Conservation (phyloP, 2,888 invertebrate species). For the Hylaea fasciaria region DNA sequence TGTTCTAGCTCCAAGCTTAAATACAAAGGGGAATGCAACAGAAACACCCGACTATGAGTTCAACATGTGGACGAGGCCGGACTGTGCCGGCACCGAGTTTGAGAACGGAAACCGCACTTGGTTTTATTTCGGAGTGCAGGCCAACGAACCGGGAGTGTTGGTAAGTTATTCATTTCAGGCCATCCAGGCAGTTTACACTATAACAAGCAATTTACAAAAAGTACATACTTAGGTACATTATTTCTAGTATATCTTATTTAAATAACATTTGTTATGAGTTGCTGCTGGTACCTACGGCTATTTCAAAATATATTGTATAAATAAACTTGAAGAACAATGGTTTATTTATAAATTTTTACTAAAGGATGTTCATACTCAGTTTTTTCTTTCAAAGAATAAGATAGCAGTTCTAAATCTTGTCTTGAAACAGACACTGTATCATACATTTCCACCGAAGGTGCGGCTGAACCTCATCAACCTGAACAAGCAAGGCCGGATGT, state of each 20-base stretch:
- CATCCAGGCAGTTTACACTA: neutral
- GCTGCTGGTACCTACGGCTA: too few species aligned
- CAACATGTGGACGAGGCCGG: constrained; percentile 95
- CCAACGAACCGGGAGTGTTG: constrained; percentile 74
- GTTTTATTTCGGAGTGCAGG: constrained; percentile 95
- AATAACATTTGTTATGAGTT: too few species aligned
- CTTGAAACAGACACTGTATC: neutral
- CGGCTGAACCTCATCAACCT: constrained; percentile 94
- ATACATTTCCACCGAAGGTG: constrained; percentile 67
- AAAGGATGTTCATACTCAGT: neutral
- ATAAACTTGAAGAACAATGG: too few species aligned
- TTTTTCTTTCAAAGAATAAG: neutral
- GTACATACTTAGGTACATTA: too few species aligned
- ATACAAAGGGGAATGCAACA: constrained; percentile 66
- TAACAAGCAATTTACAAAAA: too few species aligned
- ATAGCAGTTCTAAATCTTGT: too few species aligned
- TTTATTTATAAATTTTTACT: too few species aligned
- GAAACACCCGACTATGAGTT: constrained; percentile 91
- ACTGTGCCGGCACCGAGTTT: constrained; percentile 94
- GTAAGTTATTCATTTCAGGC: constrained; percentile 3
- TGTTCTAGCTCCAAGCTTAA: constrained; percentile 64
- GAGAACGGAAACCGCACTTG: constrained; percentile 96
- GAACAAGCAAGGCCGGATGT: constrained; percentile 95
- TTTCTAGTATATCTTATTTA: too few species aligned
- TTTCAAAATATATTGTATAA: too few species aligned